Conservation (phyloP, 2,113 vertebrate genomes). For the Arizona elegans region DNA sequence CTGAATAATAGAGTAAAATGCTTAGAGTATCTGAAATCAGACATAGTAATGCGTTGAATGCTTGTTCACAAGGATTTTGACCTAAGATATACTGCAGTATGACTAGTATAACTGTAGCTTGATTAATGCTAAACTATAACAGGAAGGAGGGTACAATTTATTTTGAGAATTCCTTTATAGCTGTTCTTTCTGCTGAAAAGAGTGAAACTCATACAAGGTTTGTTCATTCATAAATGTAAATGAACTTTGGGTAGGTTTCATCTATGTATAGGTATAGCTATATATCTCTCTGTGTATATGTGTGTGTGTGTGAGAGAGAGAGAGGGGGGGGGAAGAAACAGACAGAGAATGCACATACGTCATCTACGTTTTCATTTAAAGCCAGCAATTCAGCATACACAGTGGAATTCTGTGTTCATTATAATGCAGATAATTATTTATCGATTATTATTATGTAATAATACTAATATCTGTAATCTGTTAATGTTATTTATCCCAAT, state of each 20-base stretch:
- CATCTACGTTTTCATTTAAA: neutral
- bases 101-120: neutral
- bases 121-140: neutral
- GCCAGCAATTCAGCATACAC: neutral
- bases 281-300: neutral
- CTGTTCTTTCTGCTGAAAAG: neutral
- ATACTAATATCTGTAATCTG: neutral
- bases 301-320: neutral
- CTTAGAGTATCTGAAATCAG: neutral
- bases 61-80: neutral
- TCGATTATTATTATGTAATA: neutral
- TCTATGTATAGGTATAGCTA: neutral
- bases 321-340: neutral
- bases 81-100: neutral
- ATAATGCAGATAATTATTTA: neutral
- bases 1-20: neutral
- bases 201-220: neutral
- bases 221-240: neutral
- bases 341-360: neutral
- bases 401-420: neutral
- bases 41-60: neutral
- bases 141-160: neutral
- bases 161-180: neutral
- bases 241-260: neutral
- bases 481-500: neutral